Base-by-base conservation (phyloP, 2,797 vertebrate species). In the Menidia menidia region DNA sequence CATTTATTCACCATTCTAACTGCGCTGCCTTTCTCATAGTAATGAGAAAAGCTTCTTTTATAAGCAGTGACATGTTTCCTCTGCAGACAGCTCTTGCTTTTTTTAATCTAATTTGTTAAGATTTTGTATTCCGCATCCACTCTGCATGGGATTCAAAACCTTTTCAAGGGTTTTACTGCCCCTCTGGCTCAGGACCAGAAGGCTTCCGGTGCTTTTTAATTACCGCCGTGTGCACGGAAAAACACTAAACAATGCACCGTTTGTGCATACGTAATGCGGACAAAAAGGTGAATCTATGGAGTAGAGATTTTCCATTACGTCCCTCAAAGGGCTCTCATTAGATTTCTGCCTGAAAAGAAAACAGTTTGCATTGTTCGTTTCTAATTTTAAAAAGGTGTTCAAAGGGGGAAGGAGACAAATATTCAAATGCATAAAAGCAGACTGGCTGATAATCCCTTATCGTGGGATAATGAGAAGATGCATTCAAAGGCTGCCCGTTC, bases 1-100 rank as follows among this genome's bases (percentile, higher is more conserved):
- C 71, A 83, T 88, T 82, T 71, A 72, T 90, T 81, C 69, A 77
- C 75, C 55, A 60, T 74, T 47, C 45, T 11, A 45, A 60, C 58
- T 39, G 4, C 42, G 65, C 59, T 73, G 64, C 35, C 33, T 79
- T 74, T 82, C 71, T 71, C 56, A 14, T 53, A 72, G 75, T 75
- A 67, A 39, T 16, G 15, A 65, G 42, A 33, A 60, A 59, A 41
- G 31, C 69, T 77, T 50, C 60, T 68, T 71, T 43, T 43, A 68
- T 43, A 68, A 60, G 32, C 53, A 72, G 59, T 48, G 72, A 75
- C 58, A 58, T 11, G 57, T 61, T 79, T 55, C 74, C 72, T 75
- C 58, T 51, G 59, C 10, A 4, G 30, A 73, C 63, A 76, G 32
- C 66, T 67, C 72, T 78, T 2, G 25, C 25, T 52, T 39, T 58